phyloP scores from a whole-genome alignment of 2,888 invertebrate species.

The Cephus pulcher region DNA sequence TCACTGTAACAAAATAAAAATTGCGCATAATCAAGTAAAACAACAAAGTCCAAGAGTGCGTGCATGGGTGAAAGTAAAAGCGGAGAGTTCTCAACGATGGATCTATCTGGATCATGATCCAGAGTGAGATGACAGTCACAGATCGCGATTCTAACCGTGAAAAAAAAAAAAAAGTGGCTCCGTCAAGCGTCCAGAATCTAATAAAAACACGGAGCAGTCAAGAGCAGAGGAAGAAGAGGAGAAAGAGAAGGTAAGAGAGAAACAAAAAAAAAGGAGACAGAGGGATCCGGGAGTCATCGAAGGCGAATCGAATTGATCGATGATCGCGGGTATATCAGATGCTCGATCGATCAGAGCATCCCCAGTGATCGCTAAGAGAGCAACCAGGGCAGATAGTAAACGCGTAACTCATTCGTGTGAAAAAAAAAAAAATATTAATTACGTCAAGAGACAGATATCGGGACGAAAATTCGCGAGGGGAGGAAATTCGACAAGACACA shows the following conservation, averaged over 20 bases:
- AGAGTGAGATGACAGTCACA: not conserved
- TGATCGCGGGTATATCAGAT: not conserved
- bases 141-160: not conserved
- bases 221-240: not conserved
- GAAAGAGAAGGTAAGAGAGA: not conserved
- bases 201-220: not conserved
- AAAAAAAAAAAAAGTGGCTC: constrained; percentile 13
- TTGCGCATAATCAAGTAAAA: not conserved
- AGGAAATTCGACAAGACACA: not conserved
- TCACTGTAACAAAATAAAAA: not conserved
- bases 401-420: not conserved
- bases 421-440: not conserved
- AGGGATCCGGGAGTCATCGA: not conserved
- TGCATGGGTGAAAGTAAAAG: not conserved
- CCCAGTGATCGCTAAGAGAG: not conserved
- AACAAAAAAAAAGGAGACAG: not conserved
- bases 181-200: constrained; percentile 13
- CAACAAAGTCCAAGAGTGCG: not conserved
- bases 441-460: not conserved
- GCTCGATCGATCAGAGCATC: not conserved
- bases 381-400: not conserved
- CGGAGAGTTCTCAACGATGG: not conserved
- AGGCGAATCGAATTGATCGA: not conserved
- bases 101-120: not conserved
- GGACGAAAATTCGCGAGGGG: not conserved